Base-by-base conservation (phyloP, 2,888 invertebrate genomes). In the Oscheius sp. region DNA sequence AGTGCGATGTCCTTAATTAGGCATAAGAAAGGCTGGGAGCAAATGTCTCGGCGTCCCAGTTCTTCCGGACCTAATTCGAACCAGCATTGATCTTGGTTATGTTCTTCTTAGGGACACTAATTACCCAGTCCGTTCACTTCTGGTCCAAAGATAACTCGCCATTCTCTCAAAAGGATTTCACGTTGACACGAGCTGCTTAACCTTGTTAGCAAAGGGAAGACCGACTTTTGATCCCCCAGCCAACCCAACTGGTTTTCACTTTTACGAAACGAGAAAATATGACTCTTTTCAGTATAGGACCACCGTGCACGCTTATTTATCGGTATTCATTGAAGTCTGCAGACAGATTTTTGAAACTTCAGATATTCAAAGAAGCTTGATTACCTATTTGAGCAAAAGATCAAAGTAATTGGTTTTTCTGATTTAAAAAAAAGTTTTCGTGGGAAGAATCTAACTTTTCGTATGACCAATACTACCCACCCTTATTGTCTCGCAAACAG, bases 1-100 rank as follows among this genome's bases (percentile, higher is more conserved):
- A 68, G 51, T 68, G 35, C 53, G 11, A 51, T 68, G 68, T 53
- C 68, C 68, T 68, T 68, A 68, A 68, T 68, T 68, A 68, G 42
- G 55, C 68, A 68, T 68, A 68, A 68, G 68, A 68, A 68, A 68
- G 53, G 42, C 55, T 55, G 55, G 3, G 42, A 42, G 55, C 63
- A 63, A 68, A 55, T 55, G 68, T 33, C 42, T 21, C 32, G 21
- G 33, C 66, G 58, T 58, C 37, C 29, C 55, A 55, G 68, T 65
- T 65, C 65, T 65, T 65, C 65, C 65, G 48, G 65, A 65, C 48
- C 65, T 65, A 65, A 65, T 65, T 65, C 65, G 48, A 65, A 65
- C 21, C 48, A 47, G 32, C 51, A 65, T 65, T 65, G 65, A 65
- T 65, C 65, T 65, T 33, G 50, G 32, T 55, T 21, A 29, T 48